Evolutionary conservation across 64 coral and sea anemone genomes (phyloP).

Genomic region (Platygyra sinensis): DNA sequence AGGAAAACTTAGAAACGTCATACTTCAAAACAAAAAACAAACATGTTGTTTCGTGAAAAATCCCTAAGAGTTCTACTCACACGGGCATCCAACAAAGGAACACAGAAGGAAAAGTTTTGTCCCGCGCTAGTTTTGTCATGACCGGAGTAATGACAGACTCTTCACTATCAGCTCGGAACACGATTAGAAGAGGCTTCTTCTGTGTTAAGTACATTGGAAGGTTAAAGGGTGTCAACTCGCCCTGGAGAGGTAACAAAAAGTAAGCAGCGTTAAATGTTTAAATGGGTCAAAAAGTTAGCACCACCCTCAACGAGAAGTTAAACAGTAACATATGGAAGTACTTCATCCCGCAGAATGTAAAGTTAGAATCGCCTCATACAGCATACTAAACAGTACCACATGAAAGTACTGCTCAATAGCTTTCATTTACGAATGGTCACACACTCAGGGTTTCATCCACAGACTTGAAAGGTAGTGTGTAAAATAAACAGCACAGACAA

Average conservation of each 20-base stretch:
- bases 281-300: no score
- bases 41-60: neutral
- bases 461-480: neutral
- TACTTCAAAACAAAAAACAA: neutral
- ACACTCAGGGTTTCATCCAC: no score
- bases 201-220: slow-evolving; percentile 50
- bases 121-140: slow-evolving; percentile 28
- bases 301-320: no score
- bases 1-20: neutral
- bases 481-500: no score
- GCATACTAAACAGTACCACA: no score
- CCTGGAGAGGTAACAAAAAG: neutral
- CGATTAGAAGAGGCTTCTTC: slow-evolving; percentile 51
- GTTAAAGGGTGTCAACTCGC: slow-evolving; percentile 62
- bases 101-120: neutral
- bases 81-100: slow-evolving; percentile 65
- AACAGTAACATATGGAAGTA: neutral
- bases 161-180: slow-evolving; percentile 25
- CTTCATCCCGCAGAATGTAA: no score
- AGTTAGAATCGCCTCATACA: no score
- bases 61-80: slow-evolving; percentile 9
- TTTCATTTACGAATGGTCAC: no score
- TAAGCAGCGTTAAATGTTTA: neutral
- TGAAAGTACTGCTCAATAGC: no score
- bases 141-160: neutral